Evolutionary conservation across 2,888 invertebrate genomes (phyloP), one percentile per base, ranked within the genome.

Genomic region (Drosophila mercatorum): DNA sequence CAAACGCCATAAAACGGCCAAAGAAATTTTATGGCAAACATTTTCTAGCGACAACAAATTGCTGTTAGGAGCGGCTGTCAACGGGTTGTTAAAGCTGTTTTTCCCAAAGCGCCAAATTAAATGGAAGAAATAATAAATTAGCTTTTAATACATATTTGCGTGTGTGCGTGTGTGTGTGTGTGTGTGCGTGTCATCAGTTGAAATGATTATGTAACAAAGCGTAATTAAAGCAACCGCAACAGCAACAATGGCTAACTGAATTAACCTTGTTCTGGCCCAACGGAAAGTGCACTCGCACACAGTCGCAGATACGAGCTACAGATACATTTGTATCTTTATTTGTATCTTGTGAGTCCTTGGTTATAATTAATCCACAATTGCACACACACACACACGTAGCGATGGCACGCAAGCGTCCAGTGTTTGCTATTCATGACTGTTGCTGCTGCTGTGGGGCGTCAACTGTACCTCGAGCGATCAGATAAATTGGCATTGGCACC

Each of bases 311-410:
- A 63, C 44, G 53, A 67, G 61, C 63, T 17, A 62, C 70, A 74
- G 73, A 75, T 73, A 80, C 60, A 81, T 74, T 83, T 82, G 81
- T 86, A 86, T 87, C 83, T 84, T 81, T 81, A 69, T 86, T 86
- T 85, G 84, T 84, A 84, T 84, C 84, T 84, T 83, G 70, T 68
- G 72, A 68, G 86, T 89, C 86, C 89, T 89, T 90, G 81, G 88
- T 75, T 81, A 83, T 88, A 88, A 89, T 89, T 88, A 87, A 89
- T 85, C 78, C 81, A 82, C 83, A 88, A 89, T 88, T 89, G 83
- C 75, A 78, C 79, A 72, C 67, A 72, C 67, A 84, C 60, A 83
- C 52, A 22, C 67, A 84, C 60, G 81, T 47, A 47, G 61, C 63
- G 31, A 43, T 49, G 51, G 64, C 89, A 83, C 82, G 90, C 85